phyloP scores from a whole-genome alignment of 2,888 invertebrate species.

The Leucoma salicis region DNA sequence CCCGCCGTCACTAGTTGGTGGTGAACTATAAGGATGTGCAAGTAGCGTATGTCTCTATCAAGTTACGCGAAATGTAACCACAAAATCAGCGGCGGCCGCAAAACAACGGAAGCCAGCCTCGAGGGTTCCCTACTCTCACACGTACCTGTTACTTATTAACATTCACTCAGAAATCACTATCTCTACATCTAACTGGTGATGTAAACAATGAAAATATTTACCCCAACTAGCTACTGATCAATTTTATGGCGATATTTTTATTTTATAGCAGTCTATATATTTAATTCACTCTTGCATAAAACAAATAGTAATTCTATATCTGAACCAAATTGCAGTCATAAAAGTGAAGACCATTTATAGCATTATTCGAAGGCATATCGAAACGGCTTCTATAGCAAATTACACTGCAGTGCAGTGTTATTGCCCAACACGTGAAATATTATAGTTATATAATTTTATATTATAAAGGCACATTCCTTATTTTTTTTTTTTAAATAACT shows the following conservation, averaged over 20 bases:
- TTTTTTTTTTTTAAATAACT: too few relatives aligned
- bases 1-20: constrained; percentile 37
- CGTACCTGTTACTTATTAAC: constrained; percentile 59
- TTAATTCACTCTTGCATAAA: constrained; percentile 71
- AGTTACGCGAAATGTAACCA: constrained; percentile 80
- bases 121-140: constrained; percentile 61
- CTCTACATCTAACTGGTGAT: constrained; percentile 16
- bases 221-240: too few relatives aligned
- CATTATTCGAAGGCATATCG: constrained; percentile 77
- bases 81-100: constrained; percentile 76
- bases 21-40: constrained; percentile 66
- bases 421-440: constrained; percentile 6
- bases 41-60: constrained; percentile 64
- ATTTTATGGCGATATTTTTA: constrained; percentile 1
- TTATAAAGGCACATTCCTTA: too few relatives aligned
- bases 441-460: too few relatives aligned
- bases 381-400: constrained; percentile 59
- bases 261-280: constrained; percentile 42
- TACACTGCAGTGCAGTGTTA: constrained; percentile 58
- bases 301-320: constrained; percentile 73
- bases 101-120: constrained; percentile 73
- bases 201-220: constrained; percentile 20
- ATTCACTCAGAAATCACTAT: constrained; percentile 31
- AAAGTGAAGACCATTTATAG: constrained; percentile 77
- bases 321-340: constrained; percentile 74